phyloP scores from a whole-genome alignment of 2,797 vertebrate genomes.

The Sebastes paucispinis region DNA sequence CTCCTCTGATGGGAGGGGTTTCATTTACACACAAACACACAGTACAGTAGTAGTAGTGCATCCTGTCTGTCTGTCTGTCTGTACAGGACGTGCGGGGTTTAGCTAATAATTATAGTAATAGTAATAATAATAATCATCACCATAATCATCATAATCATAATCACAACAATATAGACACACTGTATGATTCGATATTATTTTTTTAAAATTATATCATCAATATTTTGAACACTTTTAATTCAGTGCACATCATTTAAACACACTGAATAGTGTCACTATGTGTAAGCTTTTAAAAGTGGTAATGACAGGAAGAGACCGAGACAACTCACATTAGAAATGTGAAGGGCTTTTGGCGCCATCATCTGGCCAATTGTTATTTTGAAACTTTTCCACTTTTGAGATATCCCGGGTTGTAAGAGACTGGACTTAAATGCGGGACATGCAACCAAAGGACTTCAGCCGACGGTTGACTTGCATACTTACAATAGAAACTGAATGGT shows the following conservation, averaged over 20 bases:
- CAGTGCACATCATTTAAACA: background rate
- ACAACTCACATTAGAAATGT: background rate
- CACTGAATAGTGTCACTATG: background rate
- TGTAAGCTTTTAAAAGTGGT: background rate
- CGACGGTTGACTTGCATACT: too few species aligned
- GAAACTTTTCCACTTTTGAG: background rate
- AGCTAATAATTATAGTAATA: background rate
- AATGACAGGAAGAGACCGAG: background rate
- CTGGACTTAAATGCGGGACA: background rate
- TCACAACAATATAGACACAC: background rate
- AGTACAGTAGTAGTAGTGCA: background rate
- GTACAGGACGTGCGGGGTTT: background rate
- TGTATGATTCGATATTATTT: too few species aligned
- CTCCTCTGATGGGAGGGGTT: conserved; percentile 58
- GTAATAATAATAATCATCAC: background rate
- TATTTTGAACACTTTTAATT: background rate
- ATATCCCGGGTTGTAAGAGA: background rate
- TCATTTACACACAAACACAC: background rate
- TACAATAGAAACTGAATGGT: background rate
- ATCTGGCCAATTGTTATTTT: background rate
- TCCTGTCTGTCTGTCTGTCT: background rate
- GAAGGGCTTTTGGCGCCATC: conserved; percentile 44
- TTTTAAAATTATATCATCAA: background rate
- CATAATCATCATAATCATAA: background rate
- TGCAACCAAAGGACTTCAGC: background rate